phyloP scores from a whole-genome alignment of 1,140 invertebrate genomes.

The Venturia canescens region DNA sequence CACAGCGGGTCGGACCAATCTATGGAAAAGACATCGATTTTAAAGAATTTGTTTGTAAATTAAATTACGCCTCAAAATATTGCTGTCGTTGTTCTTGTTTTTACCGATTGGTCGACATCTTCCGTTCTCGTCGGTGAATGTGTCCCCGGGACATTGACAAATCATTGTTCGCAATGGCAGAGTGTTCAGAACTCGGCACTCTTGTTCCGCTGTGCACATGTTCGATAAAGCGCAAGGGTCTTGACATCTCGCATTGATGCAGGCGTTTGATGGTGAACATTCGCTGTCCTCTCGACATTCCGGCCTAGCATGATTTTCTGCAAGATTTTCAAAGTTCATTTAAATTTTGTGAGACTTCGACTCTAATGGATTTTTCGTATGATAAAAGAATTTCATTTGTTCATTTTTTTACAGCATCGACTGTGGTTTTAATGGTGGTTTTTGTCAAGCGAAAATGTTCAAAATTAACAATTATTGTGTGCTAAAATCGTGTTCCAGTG shows the following conservation, averaged over 20 bases:
- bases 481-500: too few relatives aligned
- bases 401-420: too few relatives aligned
- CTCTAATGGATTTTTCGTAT: too few relatives aligned
- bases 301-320: constrained; percentile 66
- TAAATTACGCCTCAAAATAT: background rate
- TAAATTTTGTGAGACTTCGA: too few relatives aligned
- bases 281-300: constrained; percentile 87
- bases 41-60: background rate
- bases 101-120: constrained; percentile 81
- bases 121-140: constrained; percentile 80
- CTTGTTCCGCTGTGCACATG: constrained; percentile 85
- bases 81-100: constrained; percentile 29
- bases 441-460: too few relatives aligned
- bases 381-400: too few relatives aligned
- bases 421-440: too few relatives aligned
- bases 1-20: constrained; percentile 76
- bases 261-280: constrained; percentile 85
- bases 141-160: constrained; percentile 88
- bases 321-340: constrained; percentile 8
- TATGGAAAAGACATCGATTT: constrained; percentile 10
- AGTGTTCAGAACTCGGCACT: constrained; percentile 87
- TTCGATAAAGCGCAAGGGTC: constrained; percentile 85
- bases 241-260: constrained; percentile 86
- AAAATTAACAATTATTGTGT: too few relatives aligned
- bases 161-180: constrained; percentile 87